Evolutionary conservation across 2,113 vertebrate genomes (phyloP), one percentile per base, ranked within the genome.

Genomic region (Hucho hucho): DNA sequence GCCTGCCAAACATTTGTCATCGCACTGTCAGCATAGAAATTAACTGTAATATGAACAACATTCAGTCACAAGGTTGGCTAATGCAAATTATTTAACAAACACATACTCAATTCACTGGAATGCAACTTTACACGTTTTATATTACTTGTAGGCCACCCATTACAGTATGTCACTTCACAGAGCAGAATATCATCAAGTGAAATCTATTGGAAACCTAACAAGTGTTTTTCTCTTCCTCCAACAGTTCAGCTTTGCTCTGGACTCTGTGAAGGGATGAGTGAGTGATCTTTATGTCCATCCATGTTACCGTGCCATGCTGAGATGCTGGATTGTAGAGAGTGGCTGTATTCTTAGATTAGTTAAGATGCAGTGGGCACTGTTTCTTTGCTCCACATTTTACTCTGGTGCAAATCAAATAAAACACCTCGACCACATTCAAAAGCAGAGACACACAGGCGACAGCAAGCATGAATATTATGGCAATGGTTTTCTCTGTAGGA

Each of bases 401-500:
- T 77, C 87, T 93, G 77, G 86, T 94, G 90, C 95, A 96, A 65
- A 94, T 87, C 83, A 98, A 77, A 84, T 98, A 95, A 75, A 96
- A 93, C 0, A 97, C 76, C 77, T 98, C 96, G 0, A 93, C 79
- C 49, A 98, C 81, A 46, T 94, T 98, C 66, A 98, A 94, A 16
- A 95, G 86, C 0, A 98, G 92, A 0, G 97, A 98, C 47, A 98
- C 79, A 0, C 88, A 94, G 0, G 95, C 94, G 76, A 97, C 96
- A 0, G 89, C 94, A 79, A 97, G 82, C 97, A 98, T 98, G 74
- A 98, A 98, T 64, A 97, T 73, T 28, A 90, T 90, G 56, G 93
- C 93, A 78, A 94, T 75, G 0, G 83, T 91, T 82, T 93, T 94
- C 86, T 94, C 93, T 0, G 89, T 93, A 69, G 96, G 96, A 28